Evolutionary conservation across 2,797 vertebrate genomes (phyloP).

Genomic region (Micropoecilia bifurca): DNA sequence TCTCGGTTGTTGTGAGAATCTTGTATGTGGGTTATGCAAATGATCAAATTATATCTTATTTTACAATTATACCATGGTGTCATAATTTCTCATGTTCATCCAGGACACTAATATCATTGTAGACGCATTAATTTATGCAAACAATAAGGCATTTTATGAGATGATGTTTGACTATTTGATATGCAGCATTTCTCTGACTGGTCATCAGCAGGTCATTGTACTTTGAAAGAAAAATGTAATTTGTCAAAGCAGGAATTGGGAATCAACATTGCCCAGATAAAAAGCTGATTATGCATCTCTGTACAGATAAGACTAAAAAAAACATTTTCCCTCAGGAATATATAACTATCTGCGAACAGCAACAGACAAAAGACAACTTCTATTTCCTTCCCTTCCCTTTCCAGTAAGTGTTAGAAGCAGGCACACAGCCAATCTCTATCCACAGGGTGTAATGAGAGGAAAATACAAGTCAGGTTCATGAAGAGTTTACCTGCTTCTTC

Average conservation of each 20-base stretch:
- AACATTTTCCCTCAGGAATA: not conserved
- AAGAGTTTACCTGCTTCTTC: not conserved
- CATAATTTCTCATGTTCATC: not conserved
- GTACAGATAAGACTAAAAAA: not conserved
- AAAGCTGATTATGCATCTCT: not conserved
- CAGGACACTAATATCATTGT: not conserved
- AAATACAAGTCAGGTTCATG: slow-evolving; percentile 4
- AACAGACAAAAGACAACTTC: not conserved
- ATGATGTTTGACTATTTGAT: not conserved
- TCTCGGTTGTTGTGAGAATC: not conserved
- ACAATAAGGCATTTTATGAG: not conserved
- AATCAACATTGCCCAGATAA: not conserved
- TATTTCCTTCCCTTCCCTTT: not conserved
- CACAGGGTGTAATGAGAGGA: not conserved
- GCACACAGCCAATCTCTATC: not conserved
- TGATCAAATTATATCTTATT: not conserved
- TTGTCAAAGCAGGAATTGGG: not conserved
- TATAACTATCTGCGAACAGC: not conserved
- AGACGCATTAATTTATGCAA: not conserved
- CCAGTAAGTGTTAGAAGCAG: not conserved
- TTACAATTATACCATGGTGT: not conserved
- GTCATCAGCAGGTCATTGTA: not conserved
- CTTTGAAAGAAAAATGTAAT: not conserved
- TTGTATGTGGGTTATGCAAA: not conserved
- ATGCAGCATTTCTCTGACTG: not conserved